phyloP scores from a whole-genome alignment of 2,888 invertebrate genomes.

The Lapara coniferarum region DNA sequence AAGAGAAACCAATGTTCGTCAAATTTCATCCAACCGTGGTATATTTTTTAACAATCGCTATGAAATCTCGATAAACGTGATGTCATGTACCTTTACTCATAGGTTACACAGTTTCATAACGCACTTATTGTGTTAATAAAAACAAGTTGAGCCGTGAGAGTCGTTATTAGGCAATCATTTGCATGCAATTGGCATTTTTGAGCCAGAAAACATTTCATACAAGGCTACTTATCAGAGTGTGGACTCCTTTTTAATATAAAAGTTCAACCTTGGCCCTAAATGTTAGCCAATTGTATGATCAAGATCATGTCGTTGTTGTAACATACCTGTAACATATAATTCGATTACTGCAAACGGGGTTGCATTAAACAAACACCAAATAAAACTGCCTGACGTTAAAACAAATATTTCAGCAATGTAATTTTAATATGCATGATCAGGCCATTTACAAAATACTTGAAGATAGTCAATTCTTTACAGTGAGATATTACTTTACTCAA shows the following conservation, averaged over 20 bases:
- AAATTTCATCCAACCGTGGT: neutral
- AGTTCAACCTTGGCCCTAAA: neutral
- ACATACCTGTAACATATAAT: neutral
- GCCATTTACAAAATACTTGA: too few relatives aligned
- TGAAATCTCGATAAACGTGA: slow-evolving; percentile 2
- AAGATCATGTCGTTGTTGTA: neutral
- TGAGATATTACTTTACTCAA: too few relatives aligned
- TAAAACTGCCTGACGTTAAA: neutral
- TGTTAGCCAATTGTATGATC: neutral
- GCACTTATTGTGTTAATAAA: neutral
- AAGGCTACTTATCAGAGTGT: neutral
- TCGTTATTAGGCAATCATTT: slow-evolving; percentile 1
- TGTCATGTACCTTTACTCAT: neutral
- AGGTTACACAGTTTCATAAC: slow-evolving; percentile 4
- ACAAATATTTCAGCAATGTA: too few relatives aligned
- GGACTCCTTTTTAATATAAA: slow-evolving; percentile 11
- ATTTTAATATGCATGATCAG: too few relatives aligned
- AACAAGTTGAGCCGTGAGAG: slow-evolving; percentile 4
- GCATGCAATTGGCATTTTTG: slow-evolving; percentile 4
- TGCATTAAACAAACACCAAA: neutral
- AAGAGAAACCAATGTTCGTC: neutral
- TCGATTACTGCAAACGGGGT: neutral
- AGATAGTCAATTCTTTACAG: too few relatives aligned
- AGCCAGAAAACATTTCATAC: neutral
- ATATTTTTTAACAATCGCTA: slow-evolving; percentile 6